Conservation (phyloP, 2,113 vertebrate genomes). For the Tupaia chinensis region DNA sequence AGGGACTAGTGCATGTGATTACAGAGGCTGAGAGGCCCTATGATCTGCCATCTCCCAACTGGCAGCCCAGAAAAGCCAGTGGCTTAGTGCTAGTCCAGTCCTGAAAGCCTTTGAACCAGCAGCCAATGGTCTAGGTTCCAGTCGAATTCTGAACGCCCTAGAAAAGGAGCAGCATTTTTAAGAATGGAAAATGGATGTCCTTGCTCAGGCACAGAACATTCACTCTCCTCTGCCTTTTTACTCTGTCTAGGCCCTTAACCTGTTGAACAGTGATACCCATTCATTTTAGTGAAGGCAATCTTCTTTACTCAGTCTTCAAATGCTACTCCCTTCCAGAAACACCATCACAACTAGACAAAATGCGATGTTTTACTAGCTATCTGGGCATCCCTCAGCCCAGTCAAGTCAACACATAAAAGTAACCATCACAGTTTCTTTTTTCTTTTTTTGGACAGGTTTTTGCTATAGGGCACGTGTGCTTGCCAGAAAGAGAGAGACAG, state of each 20-base stretch:
- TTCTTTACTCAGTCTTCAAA: neutral
- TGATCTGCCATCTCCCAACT: neutral
- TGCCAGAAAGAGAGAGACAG: too few species aligned
- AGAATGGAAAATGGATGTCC: neutral
- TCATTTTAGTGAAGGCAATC: accelerated
- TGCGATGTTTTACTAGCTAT: too few species aligned
- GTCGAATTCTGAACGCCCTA: neutral
- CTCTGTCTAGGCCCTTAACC: accelerated
- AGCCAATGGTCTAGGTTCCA: accelerated
- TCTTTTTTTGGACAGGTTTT: too few species aligned
- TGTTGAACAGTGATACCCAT: too few species aligned
- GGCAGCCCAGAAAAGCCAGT: neutral
- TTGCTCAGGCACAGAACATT: neutral
- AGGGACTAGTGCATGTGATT: neutral
- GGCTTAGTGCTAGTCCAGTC: neutral
- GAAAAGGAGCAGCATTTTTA: neutral
- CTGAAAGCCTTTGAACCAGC: too few species aligned
- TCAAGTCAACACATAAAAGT: too few species aligned
- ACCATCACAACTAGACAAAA: too few species aligned
- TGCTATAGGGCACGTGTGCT: too few species aligned
- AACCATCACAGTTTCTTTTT: too few species aligned
- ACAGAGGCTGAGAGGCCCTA: neutral
- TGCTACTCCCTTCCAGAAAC: too few species aligned
- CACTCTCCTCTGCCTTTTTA: neutral
- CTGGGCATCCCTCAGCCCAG: too few species aligned